Conservation (phyloP, 2,888 invertebrate genomes). For the Cephalotes varians region DNA sequence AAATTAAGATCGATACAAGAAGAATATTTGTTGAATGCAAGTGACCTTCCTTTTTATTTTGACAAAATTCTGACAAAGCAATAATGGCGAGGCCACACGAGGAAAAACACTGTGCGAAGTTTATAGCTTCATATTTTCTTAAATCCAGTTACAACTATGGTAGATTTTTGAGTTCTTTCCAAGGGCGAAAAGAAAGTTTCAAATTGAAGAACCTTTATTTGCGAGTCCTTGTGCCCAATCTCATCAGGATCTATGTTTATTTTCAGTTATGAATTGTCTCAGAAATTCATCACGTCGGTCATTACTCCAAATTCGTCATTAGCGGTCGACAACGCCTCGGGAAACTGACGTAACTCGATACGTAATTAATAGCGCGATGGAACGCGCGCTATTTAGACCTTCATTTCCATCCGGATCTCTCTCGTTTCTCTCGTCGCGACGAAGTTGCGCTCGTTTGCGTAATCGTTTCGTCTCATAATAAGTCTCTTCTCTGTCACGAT, state of each 20-base stretch:
- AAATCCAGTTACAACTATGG: not conserved
- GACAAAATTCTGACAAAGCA: slow-evolving; percentile 5
- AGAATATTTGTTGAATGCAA: not conserved
- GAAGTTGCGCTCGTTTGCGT: slow-evolving; percentile 42
- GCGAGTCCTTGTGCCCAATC: not conserved
- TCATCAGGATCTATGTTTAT: not conserved
- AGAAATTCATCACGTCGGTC: slow-evolving; percentile 22
- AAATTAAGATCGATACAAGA: not conserved
- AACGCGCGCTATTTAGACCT: slow-evolving; percentile 46
- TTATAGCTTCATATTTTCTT: not conserved
- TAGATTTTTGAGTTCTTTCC: not conserved
- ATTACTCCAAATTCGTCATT: slow-evolving; percentile 22
- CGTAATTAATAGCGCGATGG: slow-evolving; percentile 48
- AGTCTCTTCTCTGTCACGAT: slow-evolving; percentile 46
- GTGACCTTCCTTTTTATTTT: slow-evolving; percentile 19
- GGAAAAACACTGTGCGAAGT: not conserved
- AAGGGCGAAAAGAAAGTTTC: not conserved
- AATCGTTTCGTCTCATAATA: slow-evolving; percentile 46
- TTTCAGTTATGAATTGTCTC: not conserved
- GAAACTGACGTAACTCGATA: slow-evolving; percentile 43
- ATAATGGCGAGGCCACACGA: not conserved
- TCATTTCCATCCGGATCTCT: slow-evolving; percentile 46
- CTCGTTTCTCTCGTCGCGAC: slow-evolving; percentile 31
- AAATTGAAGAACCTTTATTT: not conserved
- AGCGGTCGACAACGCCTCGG: slow-evolving; percentile 39